These are phyloP conservation scores for Sericinus montela DNA, from an alignment of 2,888 invertebrate species.

Conservation along the genomic window DNA sequence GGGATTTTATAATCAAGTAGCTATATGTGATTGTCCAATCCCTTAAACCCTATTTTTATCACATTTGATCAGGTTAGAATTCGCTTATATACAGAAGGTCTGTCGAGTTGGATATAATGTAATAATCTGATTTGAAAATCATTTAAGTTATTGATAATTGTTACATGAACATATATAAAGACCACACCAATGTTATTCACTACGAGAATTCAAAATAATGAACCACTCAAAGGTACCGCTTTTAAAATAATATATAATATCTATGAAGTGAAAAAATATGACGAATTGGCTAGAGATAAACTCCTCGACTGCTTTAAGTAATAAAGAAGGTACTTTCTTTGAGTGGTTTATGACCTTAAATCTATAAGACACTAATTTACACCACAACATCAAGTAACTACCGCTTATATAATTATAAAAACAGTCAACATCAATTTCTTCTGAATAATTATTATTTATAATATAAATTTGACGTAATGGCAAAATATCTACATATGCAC, in stretches of 20 bases:
- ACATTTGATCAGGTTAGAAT: conserved; percentile 74
- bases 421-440: conserved; percentile 80
- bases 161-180: conserved; percentile 72
- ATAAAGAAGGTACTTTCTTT: conserved; percentile 42
- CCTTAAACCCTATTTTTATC: conserved; percentile 74
- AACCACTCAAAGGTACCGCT: conserved; percentile 60
- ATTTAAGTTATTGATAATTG: conserved; percentile 55
- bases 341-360: conserved; percentile 61
- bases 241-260: conserved; percentile 22
- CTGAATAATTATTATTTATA: conserved; percentile 69
- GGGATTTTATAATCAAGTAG: conserved; percentile 4
- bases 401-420: conserved; percentile 78
- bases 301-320: conserved; percentile 10
- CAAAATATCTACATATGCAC: conserved; percentile 76
- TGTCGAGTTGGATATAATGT: conserved; percentile 64
- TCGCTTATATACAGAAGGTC: conserved; percentile 63
- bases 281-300: conserved; percentile 10
- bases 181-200: conserved; percentile 74
- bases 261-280: conserved; percentile 2
- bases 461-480: conserved; percentile 72
- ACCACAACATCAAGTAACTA: conserved; percentile 80
- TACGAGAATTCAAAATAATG: conserved; percentile 70
- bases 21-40: conserved; percentile 29
- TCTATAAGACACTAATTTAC: conserved; percentile 78
- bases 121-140: conserved; percentile 61